These are phyloP conservation scores for Prionailurus viverrinus DNA, from an alignment of 2,113 vertebrate genomes.

Conservation along the genomic window DNA sequence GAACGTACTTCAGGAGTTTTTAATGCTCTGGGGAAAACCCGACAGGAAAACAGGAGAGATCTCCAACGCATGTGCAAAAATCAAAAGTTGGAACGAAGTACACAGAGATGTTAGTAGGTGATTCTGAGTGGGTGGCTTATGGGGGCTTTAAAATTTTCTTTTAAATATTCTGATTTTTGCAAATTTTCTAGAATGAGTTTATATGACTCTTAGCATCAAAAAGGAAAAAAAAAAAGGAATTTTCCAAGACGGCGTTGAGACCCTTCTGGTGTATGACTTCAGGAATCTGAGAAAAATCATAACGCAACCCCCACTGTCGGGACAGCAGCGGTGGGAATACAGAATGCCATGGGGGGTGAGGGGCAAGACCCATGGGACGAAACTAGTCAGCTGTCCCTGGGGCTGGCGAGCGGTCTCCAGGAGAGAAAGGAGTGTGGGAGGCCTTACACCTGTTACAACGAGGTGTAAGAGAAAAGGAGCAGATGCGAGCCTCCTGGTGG, in stretches of 20 bases:
- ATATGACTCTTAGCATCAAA: not conserved
- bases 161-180: not conserved
- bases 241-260: not conserved
- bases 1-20: not conserved
- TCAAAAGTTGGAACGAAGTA: not conserved
- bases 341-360: not conserved
- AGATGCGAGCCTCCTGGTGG: accelerated
- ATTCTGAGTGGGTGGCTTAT: not conserved
- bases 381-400: too few relatives aligned
- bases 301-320: not conserved
- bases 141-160: not conserved
- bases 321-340: not conserved
- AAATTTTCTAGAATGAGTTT: not conserved
- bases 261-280: not conserved
- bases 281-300: not conserved
- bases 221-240: not conserved
- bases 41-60: not conserved
- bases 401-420: not conserved
- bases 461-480: not conserved
- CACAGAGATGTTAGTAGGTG: not conserved
- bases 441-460: not conserved
- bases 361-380: not conserved
- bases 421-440: not conserved
- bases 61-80: not conserved
- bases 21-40: not conserved